Percentiles rank a stretch among this genome's conserved stretches.
Conservation (phyloP, 1,140 invertebrate species). For the Drosophila athabasca region DNA sequence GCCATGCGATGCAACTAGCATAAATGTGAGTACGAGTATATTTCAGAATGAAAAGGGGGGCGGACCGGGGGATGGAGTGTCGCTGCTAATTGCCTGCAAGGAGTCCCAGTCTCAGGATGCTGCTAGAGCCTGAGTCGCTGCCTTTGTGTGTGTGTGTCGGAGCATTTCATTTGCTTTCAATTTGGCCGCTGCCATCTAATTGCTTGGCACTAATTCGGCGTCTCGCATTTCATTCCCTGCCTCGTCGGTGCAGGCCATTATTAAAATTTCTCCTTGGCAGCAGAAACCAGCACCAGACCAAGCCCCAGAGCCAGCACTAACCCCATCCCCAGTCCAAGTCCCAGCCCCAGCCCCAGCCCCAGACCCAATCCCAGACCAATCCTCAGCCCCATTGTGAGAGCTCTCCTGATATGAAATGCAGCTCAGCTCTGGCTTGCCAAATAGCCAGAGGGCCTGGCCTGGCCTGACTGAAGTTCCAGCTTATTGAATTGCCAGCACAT, state of each 20-base stretch:
- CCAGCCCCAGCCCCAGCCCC: too few relatives aligned
- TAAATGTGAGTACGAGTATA: slow-evolving; percentile 78
- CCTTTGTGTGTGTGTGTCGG: slow-evolving; percentile 34
- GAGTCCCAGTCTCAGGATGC: not conserved
- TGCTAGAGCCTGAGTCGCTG: slow-evolving; percentile 3
- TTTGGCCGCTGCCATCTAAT: slow-evolving; percentile 62
- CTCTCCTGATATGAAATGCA: slow-evolving; percentile 60
- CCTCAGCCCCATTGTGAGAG: not conserved
- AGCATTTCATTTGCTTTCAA: slow-evolving; percentile 76
- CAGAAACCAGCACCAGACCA: too few relatives aligned
- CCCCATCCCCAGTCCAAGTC: too few relatives aligned
- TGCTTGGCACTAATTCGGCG: slow-evolving; percentile 55
- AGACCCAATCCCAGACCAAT: too few relatives aligned
- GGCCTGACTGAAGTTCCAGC: slow-evolving; percentile 6
- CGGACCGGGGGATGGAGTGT: slow-evolving; percentile 21
- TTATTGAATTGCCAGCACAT: slow-evolving; percentile 56
- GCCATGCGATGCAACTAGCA: slow-evolving; percentile 77
- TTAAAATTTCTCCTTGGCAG: slow-evolving; percentile 57
- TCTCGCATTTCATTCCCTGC: slow-evolving; percentile 37
- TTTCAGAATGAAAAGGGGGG: slow-evolving; percentile 1
- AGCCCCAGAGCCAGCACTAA: too few relatives aligned
- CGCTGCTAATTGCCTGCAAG: slow-evolving; percentile 68
- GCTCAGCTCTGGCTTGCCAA: slow-evolving; percentile 45
- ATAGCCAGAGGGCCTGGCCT: slow-evolving; percentile 21
- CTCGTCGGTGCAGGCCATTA: slow-evolving; percentile 33